Evolutionary conservation across 2,113 vertebrate species (phyloP).

Genomic region (Phycodurus eques): DNA sequence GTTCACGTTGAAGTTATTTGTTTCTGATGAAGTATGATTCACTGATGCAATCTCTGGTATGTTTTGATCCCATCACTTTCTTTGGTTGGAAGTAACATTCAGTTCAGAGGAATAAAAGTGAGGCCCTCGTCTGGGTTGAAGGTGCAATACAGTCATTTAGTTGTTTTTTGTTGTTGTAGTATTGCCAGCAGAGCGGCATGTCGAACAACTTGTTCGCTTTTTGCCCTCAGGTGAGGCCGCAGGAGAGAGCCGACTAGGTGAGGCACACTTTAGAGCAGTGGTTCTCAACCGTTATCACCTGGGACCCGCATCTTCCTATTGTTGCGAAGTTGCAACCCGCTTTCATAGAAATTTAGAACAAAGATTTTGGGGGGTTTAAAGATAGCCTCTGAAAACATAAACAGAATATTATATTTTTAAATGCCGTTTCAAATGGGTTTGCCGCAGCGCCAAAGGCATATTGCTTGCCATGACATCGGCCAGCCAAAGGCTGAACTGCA

Average conservation of each 20-base stretch:
- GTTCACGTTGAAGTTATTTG: not conserved
- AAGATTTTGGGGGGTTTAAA: no score
- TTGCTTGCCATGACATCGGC: no score
- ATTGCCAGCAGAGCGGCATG: slow-evolving; percentile 34
- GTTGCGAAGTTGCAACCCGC: no score
- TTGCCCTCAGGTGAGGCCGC: slow-evolving; percentile 41
- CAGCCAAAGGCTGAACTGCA: no score
- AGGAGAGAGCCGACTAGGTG: not conserved
- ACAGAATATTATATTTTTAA: no score
- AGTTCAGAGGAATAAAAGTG: not conserved
- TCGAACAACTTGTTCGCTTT: slow-evolving; percentile 64
- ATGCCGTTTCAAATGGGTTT: no score
- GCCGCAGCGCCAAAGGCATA: no score
- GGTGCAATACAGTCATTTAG: not conserved
- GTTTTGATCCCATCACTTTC: not conserved
- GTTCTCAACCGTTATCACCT: not conserved
- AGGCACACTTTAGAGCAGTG: not conserved
- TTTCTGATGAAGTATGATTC: slow-evolving; percentile 10
- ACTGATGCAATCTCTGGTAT: not conserved
- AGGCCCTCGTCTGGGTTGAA: not conserved
- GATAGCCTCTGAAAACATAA: no score
- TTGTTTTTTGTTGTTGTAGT: slow-evolving; percentile 4
- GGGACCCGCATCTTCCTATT: no score
- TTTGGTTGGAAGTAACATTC: not conserved
- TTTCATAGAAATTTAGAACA: no score